Evolutionary conservation across 2,797 vertebrate genomes (phyloP).

Genomic region (Protosalanx chinensis): DNA sequence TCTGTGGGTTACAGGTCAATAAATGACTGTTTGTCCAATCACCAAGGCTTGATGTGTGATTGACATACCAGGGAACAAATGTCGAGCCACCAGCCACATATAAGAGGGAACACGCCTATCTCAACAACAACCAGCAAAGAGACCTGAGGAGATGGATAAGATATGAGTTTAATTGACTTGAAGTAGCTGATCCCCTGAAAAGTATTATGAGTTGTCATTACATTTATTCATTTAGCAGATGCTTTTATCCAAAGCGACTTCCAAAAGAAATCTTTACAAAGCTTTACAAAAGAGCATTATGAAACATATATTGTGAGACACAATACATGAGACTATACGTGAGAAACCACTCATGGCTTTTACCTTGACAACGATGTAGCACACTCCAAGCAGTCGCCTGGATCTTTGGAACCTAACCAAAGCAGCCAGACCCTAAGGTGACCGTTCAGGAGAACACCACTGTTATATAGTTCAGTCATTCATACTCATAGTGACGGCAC

Average conservation of each 20-base stretch:
- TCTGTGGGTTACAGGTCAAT: not conserved
- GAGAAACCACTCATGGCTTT: conserved; percentile 21
- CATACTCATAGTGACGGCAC: no score
- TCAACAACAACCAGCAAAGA: conserved; percentile 95
- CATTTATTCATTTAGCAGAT: no score
- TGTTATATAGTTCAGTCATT: no score
- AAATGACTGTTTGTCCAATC: not conserved
- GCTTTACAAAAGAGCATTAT: no score
- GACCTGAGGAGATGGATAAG: conserved; percentile 72
- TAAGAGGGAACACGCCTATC: conserved; percentile 95
- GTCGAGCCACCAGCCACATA: conserved; percentile 98
- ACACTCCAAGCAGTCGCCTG: conserved; percentile 92
- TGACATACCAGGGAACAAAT: conserved; percentile 93
- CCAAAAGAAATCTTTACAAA: no score
- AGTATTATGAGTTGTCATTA: no score
- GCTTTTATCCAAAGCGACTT: no score
- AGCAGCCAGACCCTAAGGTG: conserved; percentile 86
- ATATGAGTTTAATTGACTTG: no score
- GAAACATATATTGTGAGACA: no score
- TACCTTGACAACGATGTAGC: conserved; percentile 99
- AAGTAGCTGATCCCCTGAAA: no score
- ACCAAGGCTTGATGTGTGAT: not conserved
- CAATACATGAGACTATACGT: no score
- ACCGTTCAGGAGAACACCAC: conserved; percentile 75
- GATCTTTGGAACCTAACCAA: conserved; percentile 96